Conservation (phyloP, 2,888 invertebrate species). For the Acleris literana region DNA sequence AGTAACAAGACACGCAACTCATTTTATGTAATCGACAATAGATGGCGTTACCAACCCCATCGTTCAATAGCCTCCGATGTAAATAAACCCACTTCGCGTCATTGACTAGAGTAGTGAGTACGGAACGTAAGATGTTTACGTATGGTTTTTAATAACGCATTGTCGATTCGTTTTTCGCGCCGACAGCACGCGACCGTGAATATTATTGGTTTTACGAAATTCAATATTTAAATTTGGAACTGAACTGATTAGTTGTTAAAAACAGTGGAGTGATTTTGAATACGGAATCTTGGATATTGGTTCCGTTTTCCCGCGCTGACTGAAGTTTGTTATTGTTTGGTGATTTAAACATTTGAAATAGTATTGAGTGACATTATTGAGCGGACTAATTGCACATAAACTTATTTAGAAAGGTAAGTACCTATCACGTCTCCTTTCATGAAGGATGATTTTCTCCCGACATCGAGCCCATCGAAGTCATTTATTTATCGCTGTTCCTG, state of each 20-base stretch:
- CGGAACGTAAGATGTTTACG: slow-evolving; percentile 26
- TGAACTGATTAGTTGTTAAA: not conserved
- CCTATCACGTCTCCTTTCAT: no score
- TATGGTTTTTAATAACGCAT: slow-evolving; percentile 55
- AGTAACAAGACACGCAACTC: not conserved
- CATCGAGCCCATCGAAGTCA: no score
- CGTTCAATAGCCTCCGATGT: slow-evolving; percentile 61
- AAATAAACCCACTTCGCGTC: slow-evolving; percentile 41
- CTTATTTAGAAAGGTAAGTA: slow-evolving; percentile 6
- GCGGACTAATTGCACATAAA: no score
- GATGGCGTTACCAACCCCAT: slow-evolving; percentile 42
- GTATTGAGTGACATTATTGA: not conserved
- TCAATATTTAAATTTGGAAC: not conserved
- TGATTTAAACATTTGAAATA: not conserved
- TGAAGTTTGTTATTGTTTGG: not conserved
- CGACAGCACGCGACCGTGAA: slow-evolving; percentile 46
- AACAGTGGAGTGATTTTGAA: slow-evolving; percentile 14
- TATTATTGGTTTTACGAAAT: slow-evolving; percentile 4
- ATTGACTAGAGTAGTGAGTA: slow-evolving; percentile 13
- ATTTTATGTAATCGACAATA: slow-evolving; percentile 25
- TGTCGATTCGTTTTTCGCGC: slow-evolving; percentile 51
- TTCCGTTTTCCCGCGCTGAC: not conserved
- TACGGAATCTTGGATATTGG: slow-evolving; percentile 1
- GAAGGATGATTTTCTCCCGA: no score
- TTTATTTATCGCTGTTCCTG: no score